These are phyloP conservation scores for Cyrtonyx montezumae DNA, from an alignment of 2,113 vertebrate species.

Conservation along the genomic window DNA sequence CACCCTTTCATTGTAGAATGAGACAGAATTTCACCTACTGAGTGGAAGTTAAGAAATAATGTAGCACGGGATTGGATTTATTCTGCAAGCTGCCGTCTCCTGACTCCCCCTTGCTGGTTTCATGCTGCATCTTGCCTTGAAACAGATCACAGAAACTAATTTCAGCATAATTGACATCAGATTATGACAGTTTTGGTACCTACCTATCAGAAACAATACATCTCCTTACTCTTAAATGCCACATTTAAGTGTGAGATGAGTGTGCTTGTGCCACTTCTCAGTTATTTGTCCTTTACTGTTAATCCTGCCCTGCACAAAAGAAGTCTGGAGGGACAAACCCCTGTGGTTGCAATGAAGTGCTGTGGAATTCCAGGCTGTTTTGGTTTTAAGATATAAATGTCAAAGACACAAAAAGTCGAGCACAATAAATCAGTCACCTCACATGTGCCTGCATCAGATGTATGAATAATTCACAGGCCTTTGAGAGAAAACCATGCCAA, in stretches of 20 bases:
- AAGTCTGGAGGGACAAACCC: neutral
- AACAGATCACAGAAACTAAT: neutral
- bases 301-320: neutral
- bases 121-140: neutral
- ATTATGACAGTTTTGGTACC: neutral
- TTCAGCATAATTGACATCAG: neutral
- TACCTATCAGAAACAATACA: neutral
- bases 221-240: neutral
- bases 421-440: neutral
- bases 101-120: neutral
- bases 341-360: neutral
- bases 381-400: neutral
- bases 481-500: neutral
- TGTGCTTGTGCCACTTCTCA: neutral
- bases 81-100: neutral
- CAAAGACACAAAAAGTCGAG: neutral
- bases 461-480: neutral
- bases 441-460: neutral
- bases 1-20: neutral
- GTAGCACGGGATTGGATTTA: neutral
- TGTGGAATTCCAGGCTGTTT: neutral
- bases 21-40: neutral
- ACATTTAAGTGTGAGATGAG: neutral
- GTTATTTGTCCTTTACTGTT: neutral
- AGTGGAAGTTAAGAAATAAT: neutral